Base-by-base conservation (phyloP, 2,797 vertebrate genomes). In the Neoniphon sammara region DNA sequence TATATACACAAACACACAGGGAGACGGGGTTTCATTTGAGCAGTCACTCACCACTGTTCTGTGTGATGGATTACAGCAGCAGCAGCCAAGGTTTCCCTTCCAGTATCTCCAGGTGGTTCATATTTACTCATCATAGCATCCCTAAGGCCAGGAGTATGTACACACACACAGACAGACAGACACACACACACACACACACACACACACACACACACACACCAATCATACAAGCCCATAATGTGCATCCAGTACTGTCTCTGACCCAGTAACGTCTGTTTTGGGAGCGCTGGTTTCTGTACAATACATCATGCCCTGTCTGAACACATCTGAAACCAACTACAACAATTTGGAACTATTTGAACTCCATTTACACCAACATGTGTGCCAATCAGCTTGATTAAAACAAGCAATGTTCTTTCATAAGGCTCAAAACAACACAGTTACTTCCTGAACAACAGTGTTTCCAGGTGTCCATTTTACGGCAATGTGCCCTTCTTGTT, bases 91-190 rank as follows among this genome's bases (percentile, higher is more conserved):
- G 20, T 68, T 76, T 78, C 69, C 49, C 70, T 68, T 81, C 27
- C 52, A 73, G 79, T 36, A 81, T 70, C 63, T 85, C 65, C 89
- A 92, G 87, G 85, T 92, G 92, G 77, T 91, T 92, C 80, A 53
- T 67, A 87, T 92, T 87, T 82, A 85, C 83, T 83, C 54, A 1
- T 84, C 75, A 78, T 59, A 49, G 63, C 67, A 39, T 34, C 52
- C 67, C 70, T 72, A 53, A 64, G 72, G 78, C 69, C 67, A 54
- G 44, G n/a, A 76, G 46, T 5, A 65, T 31, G 66, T 65, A n/a
- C 54, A 57, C n/a, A 50, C 27, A 50, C 42, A 50, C 21, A 21
- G 27, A 34, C 20, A 49, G 21, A 47, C 44, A 47, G 18, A 55
- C 18, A 50, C 59, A 59, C 20, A 70, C 27, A 58, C 56, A 69